phyloP scores from a whole-genome alignment of 2,888 invertebrate genomes.

The Caenorhabditis sp. region DNA sequence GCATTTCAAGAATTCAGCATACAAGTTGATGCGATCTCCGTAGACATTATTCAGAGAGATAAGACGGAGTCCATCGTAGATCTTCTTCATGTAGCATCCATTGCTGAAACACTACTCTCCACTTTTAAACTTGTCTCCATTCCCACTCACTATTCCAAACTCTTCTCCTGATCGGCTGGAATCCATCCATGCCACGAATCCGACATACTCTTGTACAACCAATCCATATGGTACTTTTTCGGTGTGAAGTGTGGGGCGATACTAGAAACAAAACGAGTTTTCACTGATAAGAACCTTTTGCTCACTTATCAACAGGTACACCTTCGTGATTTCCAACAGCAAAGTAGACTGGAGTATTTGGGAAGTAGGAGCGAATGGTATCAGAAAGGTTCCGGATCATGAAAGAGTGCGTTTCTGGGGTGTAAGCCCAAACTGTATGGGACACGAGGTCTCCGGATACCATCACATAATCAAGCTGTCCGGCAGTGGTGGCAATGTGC shows the following conservation, averaged over 20 bases:
- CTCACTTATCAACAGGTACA: conserved; percentile 91
- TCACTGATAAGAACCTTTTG: conserved; percentile 25
- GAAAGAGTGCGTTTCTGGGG: conserved; percentile 71
- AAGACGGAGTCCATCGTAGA: conserved; percentile 84
- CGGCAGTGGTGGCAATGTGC: conserved; percentile 64
- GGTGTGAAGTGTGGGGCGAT: conserved; percentile 84
- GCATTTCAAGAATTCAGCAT: background rate
- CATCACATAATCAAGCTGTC: conserved; percentile 77
- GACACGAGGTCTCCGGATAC: conserved; percentile 78
- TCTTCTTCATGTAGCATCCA: conserved; percentile 89
- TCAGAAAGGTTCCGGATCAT: conserved; percentile 75
- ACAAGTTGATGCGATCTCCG: conserved; percentile 84
- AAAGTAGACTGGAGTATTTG: conserved; percentile 91
- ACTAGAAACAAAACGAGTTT: conserved; percentile 69
- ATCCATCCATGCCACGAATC: conserved; percentile 90
- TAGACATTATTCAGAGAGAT: conserved; percentile 81
- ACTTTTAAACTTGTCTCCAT: background rate
- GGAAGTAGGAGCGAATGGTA: conserved; percentile 83
- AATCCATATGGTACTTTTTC: conserved; percentile 86
- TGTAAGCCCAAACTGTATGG: conserved; percentile 79
- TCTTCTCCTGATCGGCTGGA: conserved; percentile 73
- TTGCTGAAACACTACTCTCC: conserved; percentile 85
- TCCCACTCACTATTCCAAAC: conserved; percentile 54
- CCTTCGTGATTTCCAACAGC: conserved; percentile 97
- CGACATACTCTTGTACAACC: conserved; percentile 90